Base-by-base conservation (phyloP, 2,888 invertebrate genomes). In the Luperina testacea region DNA sequence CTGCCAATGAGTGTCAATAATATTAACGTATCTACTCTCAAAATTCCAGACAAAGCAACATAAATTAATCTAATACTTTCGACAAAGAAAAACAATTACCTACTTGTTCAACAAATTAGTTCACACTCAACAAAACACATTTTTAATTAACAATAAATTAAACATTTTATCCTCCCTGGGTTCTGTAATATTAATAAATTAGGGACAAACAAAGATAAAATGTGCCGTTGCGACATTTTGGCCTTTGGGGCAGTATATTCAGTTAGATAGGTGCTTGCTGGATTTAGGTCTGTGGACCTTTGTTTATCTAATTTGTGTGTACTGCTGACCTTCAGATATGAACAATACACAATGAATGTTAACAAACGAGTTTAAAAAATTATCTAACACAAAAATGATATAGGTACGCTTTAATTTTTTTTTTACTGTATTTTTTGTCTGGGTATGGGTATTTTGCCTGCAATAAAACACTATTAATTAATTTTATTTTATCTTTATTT, bases 211-310 rank as follows among this genome's bases (percentile, higher is more conserved):
- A 83, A 79, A 75, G 80, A 87, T 87, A 87, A 89, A 90, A 87
- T 82, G 69, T 74, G 69, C 72, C 59, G 68, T 75, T 80, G 81
- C 79, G 79, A 80, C 71, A n/a, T 53, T 84, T 68, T 75, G 77
- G 61, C 42, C 69, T 70, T 51, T 73, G 81, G 81, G 68, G 42
- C 81, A 80, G 68, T 74, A 78, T 78, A 88, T 88, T 89, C 86
- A 90, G 90, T 90, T 90, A 81, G 53, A 17, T 38, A 51, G 75
- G 80, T 51, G 63, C 67, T 45, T 61, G 87, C 77, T 81, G 83
- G 81, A 88, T 87, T 87, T 87, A 88, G 88, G 77, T 32, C 75
- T 78, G 79, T 72, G 77, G 83, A 87, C 88, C 89, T 87, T 89
- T 84, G 79, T 84, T 89, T 84, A 88, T 87, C 81, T 82, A 80